Base-by-base conservation (phyloP, 2,888 invertebrate genomes). In the Psylliodes chrysocephalus region DNA sequence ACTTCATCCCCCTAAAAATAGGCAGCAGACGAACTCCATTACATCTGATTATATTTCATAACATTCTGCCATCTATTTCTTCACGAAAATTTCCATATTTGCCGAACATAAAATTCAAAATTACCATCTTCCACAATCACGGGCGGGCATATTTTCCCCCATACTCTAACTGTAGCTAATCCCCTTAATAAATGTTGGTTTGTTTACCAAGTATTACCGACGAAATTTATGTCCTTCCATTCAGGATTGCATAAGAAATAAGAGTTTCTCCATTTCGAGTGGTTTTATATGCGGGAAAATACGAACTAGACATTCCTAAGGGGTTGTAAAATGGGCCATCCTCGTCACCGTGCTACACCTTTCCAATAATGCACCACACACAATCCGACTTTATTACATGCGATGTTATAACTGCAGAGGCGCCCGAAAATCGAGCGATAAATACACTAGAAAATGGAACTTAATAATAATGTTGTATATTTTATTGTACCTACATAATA, bases 231-330 rank as follows among this genome's bases (percentile, higher is more conserved):
- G 42, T 55, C 17, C 44, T 15, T 42, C 12, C 44, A 49, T 49
- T 49, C 28, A 61, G 66, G 59, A 68, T 65, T 69, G 71, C 70
- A 72, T 71, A 74, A 74, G 74, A 71, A 72, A 73, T 73, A 70
- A 67, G n/a, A 69, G 71, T 73, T 71, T 69, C 71, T 69, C 65
- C 67, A 70, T 71, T 71, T 71, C 68, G 54, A 63, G 63, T 54
- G 63, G 60, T 63, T 63, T 63, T 63, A 59, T 66, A 56, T 55
- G 49, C 66, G 49, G 38, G 35, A 55, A 65, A 46, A 66, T 66
- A 51, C 60, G 52, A 42, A 60, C 38, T 60, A 60, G 60, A 57
- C 47, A 52, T 66, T 40, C 52, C 35, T 46, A 14, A 30, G 49
- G 55, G 42, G 62, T 42, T 66, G 53, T 66, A 56, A 63, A 63